These are phyloP conservation scores for Canis aureus DNA, from an alignment of 2,113 vertebrate genomes.

Conservation along the genomic window DNA sequence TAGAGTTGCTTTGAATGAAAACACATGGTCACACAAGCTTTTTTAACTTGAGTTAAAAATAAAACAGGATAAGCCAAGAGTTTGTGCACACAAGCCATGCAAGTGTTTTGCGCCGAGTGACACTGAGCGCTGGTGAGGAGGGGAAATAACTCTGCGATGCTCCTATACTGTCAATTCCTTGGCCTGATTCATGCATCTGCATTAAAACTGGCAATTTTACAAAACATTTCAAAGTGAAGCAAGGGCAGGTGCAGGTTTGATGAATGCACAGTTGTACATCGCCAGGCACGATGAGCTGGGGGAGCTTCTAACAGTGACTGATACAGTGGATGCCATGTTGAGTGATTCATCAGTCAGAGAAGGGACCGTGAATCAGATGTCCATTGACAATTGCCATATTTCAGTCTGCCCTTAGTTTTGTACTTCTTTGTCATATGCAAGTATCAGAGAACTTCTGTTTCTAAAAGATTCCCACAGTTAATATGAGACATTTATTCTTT, in stretches of 20 bases:
- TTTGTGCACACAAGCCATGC: fast-evolving
- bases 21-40: not conserved
- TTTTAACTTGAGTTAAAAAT: not conserved
- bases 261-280: not conserved
- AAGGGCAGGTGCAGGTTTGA: not conserved
- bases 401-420: not conserved
- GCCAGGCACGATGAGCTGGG: too few relatives aligned
- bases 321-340: fast-evolving
- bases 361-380: too few relatives aligned
- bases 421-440: not conserved
- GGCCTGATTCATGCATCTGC: not conserved
- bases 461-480: not conserved
- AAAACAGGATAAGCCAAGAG: not conserved
- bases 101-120: not conserved
- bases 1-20: not conserved
- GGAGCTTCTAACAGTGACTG: not conserved
- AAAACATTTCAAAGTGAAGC: not conserved
- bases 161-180: not conserved
- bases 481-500: not conserved
- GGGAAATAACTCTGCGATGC: not conserved
- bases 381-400: not conserved
- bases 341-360: fast-evolving
- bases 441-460: not conserved
- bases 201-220: not conserved
- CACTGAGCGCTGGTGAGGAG: not conserved